Conservation (phyloP, 2,113 vertebrate species). For the Takifugu flavidus region DNA sequence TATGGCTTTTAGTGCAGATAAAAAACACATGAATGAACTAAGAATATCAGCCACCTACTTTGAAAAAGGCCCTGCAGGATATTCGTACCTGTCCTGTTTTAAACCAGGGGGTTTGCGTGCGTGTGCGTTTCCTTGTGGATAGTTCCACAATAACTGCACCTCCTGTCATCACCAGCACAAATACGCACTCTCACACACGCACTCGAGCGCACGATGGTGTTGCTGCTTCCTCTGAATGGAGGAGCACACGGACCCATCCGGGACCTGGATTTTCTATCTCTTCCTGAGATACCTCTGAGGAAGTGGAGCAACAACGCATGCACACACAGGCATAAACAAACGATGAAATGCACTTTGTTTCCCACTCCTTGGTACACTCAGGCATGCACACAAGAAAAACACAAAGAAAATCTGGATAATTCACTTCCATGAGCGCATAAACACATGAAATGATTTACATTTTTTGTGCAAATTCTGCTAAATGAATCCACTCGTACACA, state of each 20-base stretch:
- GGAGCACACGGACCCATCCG: slow-evolving; percentile 86
- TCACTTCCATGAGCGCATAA: neutral
- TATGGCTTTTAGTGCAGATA: slow-evolving; percentile 60
- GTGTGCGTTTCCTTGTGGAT: slow-evolving; percentile 76
- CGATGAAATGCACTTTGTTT: slow-evolving; percentile 6
- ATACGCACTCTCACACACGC: slow-evolving; percentile 32
- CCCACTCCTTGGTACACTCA: neutral
- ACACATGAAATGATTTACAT: neutral
- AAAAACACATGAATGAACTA: slow-evolving; percentile 46
- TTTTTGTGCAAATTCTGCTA: neutral
- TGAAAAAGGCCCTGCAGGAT: slow-evolving; percentile 60
- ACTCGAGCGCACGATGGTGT: slow-evolving; percentile 37
- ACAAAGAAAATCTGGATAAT: slow-evolving; percentile 1
- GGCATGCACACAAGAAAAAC: neutral
- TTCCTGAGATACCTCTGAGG: slow-evolving; percentile 68
- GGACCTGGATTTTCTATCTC: slow-evolving; percentile 85
- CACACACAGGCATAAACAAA: neutral
- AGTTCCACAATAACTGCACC: slow-evolving; percentile 85
- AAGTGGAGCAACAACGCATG: slow-evolving; percentile 25
- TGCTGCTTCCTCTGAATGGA: slow-evolving; percentile 83
- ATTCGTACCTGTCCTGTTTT: slow-evolving; percentile 48
- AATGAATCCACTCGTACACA: too few species aligned
- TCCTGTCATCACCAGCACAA: slow-evolving; percentile 25
- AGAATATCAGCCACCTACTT: slow-evolving; percentile 73
- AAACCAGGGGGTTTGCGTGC: slow-evolving; percentile 5